Evolutionary conservation across 92 coral and sea anemone species (phyloP), one percentile per base, ranked within the genome.

Genomic region (Epizoanthus fatuus): DNA sequence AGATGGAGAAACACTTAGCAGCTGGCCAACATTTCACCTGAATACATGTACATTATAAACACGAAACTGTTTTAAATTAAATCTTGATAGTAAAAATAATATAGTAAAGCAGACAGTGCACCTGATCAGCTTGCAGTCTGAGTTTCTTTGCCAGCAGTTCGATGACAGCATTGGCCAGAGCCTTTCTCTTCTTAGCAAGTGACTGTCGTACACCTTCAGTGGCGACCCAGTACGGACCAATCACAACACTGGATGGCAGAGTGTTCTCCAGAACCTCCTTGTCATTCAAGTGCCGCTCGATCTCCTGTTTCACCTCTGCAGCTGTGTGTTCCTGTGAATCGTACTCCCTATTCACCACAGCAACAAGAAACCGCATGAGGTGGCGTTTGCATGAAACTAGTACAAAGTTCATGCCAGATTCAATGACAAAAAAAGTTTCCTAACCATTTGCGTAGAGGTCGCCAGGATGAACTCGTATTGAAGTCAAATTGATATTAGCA

Each of bases 251-350:
- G 16, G 99, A 97, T 29, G 99, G 98, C 57, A 97, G 75, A 22
- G 93, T 87, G 93, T 91, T 95, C 64, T 97, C 99, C 40, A 97
- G 81, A 7, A 79, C 81, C 64, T 95, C 99, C 69, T 97, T 97
- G 81, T 97, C 97, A 77, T 85, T 56, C 45, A 95, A 81, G 77
- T 97, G 99, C 16, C 98, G 89, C 73, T 97, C 99, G 65, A 97
- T 97, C 84, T 97, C 99, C 67, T 97, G 99, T n/a, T 97, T 97
- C 79, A 97, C 99, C 49, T 97, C 99, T 63, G 98, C 93, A 16
- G 99, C 99, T n/a, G 97, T 80, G 73, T 92, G 97, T 38, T 97
- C 98, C 69, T 97, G 97, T 6, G 97, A 93, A 75, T 93, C 99
- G 44, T 97, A 97, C 71, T 95, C 97, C 54, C 99, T 97, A 49